These are phyloP conservation scores for Coenobita brevimanus DNA, from an alignment of 1,140 invertebrate species.

Conservation along the genomic window DNA sequence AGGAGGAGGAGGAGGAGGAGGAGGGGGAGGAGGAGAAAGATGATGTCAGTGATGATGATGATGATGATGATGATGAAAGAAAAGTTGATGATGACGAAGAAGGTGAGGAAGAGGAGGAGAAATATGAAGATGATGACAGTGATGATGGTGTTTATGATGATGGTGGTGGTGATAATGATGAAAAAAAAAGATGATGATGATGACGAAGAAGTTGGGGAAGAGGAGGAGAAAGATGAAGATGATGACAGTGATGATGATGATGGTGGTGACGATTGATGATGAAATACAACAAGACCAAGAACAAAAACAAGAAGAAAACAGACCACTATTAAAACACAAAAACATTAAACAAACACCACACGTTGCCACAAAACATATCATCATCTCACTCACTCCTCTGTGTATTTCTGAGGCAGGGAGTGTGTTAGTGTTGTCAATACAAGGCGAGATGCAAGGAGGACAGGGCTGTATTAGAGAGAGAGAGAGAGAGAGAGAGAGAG, in stretches of 20 bases:
- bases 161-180: neutral
- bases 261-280: neutral
- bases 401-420: neutral
- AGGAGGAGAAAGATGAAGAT: too few species aligned
- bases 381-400: too few species aligned
- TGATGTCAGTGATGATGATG: neutral
- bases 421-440: neutral
- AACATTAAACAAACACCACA: too few species aligned
- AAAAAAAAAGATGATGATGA: neutral
- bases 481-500: neutral
- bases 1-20: slow-evolving; percentile 10
- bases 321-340: too few species aligned
- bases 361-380: too few species aligned
- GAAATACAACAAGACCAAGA: neutral
- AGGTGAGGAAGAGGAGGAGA: too few species aligned
- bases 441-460: neutral
- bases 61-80: neutral
- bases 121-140: too few species aligned
- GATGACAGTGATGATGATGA: neutral
- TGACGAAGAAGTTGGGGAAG: too few species aligned
- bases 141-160: too few species aligned
- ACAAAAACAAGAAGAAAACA: neutral
- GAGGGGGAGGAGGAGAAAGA: neutral
- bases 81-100: too few species aligned
- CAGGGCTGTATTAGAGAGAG: too few species aligned